Percentiles rank a stretch among this genome's conserved stretches.
phyloP scores from a whole-genome alignment of 1,140 invertebrate species.

The Drosophila burlai region DNA sequence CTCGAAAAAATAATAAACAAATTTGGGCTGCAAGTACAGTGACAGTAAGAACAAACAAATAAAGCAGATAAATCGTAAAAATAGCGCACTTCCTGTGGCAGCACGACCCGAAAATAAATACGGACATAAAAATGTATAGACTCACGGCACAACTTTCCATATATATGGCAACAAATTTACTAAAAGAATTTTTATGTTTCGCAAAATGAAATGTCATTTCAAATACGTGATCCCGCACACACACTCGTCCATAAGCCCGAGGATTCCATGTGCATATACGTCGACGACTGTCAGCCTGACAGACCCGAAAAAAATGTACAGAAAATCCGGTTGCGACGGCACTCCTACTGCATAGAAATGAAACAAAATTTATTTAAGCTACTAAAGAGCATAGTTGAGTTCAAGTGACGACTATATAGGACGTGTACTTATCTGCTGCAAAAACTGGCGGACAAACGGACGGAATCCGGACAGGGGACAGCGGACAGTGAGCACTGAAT shows the following conservation, averaged over 20 bases:
- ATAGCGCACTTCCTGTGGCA: constrained; percentile 17
- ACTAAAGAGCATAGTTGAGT: constrained; percentile 73
- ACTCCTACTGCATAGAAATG: constrained; percentile 54
- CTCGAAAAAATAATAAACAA: constrained; percentile 31
- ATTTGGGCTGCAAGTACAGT: constrained; percentile 4
- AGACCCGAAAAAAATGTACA: constrained; percentile 38
- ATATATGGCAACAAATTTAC: constrained; percentile 58
- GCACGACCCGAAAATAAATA: constrained; percentile 48
- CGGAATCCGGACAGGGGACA: constrained; percentile 1
- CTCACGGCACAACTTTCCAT: constrained; percentile 17
- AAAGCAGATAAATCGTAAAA: constrained; percentile 56
- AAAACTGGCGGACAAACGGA: constrained; percentile 18
- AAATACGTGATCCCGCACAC: constrained; percentile 58
- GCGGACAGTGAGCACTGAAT: neutral
- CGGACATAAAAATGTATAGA: constrained; percentile 46
- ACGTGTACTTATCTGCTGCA: constrained; percentile 64
- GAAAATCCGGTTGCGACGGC: constrained; percentile 42
- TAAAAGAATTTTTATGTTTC: constrained; percentile 68
- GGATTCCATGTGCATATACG: constrained; percentile 22
- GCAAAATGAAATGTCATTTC: constrained; percentile 67
- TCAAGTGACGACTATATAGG: constrained; percentile 60
- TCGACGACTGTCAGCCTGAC: constrained; percentile 42
- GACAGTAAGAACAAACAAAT: constrained; percentile 31
- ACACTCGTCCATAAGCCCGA: constrained; percentile 13
- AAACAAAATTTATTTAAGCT: constrained; percentile 75